Evolutionary conservation across 2,888 invertebrate genomes (phyloP).

Genomic region (Quadroppia sp.): DNA sequence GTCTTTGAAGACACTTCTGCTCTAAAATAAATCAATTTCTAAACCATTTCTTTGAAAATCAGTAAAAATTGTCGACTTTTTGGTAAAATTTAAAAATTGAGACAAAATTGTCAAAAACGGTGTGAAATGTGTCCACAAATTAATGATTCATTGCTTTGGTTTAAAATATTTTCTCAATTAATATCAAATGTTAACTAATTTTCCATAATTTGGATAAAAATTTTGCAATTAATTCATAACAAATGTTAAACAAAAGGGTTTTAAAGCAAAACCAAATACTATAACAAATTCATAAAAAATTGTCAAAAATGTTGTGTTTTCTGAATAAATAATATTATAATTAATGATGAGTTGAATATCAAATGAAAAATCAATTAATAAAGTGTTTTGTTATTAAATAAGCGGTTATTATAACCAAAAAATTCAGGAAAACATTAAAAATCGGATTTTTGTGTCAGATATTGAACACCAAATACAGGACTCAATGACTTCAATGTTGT

Average conservation of each 20-base stretch:
- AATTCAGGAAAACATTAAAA: not conserved
- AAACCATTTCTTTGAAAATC: slow-evolving; percentile 24
- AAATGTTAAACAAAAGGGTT: not conserved
- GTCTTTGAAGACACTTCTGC: not conserved
- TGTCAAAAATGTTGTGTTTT: not conserved
- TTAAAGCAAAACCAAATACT: not conserved
- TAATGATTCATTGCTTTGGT: too few relatives aligned
- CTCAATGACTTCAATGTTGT: too few relatives aligned
- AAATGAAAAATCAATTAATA: not conserved
- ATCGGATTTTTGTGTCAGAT: not conserved
- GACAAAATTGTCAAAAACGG: not conserved
- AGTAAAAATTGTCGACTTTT: slow-evolving; percentile 10
- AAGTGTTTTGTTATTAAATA: not conserved
- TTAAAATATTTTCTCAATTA: too few relatives aligned
- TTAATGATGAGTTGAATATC: too few relatives aligned
- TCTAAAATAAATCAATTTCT: slow-evolving; percentile 5
- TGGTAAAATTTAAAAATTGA: not conserved
- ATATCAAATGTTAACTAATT: too few relatives aligned
- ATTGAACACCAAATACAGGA: not conserved
- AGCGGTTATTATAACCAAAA: not conserved
- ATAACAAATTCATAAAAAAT: not conserved
- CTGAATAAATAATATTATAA: not conserved
- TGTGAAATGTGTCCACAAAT: too few relatives aligned
- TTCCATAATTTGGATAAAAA: too few relatives aligned
- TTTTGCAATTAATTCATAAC: not conserved